These are phyloP conservation scores for Dasysyrphus albostriatus DNA, from an alignment of 2,888 invertebrate species.

Conservation along the genomic window DNA sequence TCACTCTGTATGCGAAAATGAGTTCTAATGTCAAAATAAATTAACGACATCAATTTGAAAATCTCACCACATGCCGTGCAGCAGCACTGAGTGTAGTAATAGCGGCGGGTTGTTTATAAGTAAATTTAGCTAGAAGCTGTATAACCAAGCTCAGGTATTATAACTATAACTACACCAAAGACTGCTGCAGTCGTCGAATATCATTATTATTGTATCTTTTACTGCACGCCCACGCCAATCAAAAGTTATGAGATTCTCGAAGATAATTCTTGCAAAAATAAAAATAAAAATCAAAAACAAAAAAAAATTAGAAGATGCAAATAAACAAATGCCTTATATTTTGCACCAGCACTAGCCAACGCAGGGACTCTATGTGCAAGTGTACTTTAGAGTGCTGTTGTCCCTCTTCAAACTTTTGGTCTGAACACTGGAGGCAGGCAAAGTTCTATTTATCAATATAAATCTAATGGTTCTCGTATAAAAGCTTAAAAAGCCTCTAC, in stretches of 20 bases:
- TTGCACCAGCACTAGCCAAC: background rate
- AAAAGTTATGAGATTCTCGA: slow-evolving; percentile 51
- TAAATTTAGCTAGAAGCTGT: slow-evolving; percentile 56
- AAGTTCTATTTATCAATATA: too few relatives aligned
- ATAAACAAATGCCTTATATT: slow-evolving; percentile 27
- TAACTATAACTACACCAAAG: slow-evolving; percentile 8
- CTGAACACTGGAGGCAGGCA: too few relatives aligned
- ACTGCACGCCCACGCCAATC: slow-evolving; percentile 65
- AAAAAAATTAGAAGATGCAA: slow-evolving; percentile 32
- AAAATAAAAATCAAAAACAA: slow-evolving; percentile 4
- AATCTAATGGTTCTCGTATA: too few relatives aligned
- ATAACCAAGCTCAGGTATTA: slow-evolving; percentile 59
- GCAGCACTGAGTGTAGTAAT: background rate
- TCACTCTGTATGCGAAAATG: slow-evolving; percentile 63
- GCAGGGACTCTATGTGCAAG: background rate
- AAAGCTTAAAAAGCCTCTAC: too few relatives aligned
- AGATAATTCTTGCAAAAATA: slow-evolving; percentile 51
- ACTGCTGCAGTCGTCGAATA: slow-evolving; percentile 27
- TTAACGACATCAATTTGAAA: slow-evolving; percentile 72
- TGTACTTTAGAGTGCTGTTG: background rate
- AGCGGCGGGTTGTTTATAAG: slow-evolving; percentile 3
- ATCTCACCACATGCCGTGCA: slow-evolving; percentile 59
- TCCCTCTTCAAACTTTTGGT: background rate
- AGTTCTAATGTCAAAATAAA: slow-evolving; percentile 65
- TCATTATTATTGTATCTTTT: slow-evolving; percentile 47